These are phyloP conservation scores for Rutpela maculata DNA, from an alignment of 2,888 invertebrate genomes.

Conservation along the genomic window DNA sequence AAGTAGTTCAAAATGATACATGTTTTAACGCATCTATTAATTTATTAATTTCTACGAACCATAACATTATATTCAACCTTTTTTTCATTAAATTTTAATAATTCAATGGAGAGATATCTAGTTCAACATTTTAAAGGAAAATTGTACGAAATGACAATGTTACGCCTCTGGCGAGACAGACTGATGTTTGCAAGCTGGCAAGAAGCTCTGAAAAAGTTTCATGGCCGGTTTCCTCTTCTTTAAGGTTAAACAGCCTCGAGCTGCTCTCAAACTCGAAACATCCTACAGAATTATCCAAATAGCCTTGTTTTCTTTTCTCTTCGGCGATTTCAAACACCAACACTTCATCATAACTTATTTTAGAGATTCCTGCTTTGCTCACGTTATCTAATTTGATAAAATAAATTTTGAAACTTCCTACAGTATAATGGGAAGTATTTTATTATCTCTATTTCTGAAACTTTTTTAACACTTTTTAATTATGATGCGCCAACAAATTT, in stretches of 20 bases:
- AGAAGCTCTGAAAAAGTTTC: conserved; percentile 44
- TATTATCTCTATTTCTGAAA: not conserved
- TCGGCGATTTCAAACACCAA: conserved; percentile 45
- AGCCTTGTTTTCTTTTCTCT: conserved; percentile 59
- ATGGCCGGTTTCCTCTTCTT: conserved; percentile 48
- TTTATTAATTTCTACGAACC: too few relatives aligned
- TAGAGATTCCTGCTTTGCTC: conserved; percentile 15
- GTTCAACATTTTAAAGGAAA: not conserved
- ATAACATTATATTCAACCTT: too few relatives aligned
- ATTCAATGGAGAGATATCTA: not conserved
- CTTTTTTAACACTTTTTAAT: not conserved
- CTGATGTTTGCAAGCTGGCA: conserved; percentile 28
- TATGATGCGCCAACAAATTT: not conserved
- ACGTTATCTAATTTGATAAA: conserved; percentile 31
- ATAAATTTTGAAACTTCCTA: conserved; percentile 26
- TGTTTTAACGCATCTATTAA: too few relatives aligned
- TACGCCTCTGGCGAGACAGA: conserved; percentile 41
- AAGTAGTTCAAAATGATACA: too few relatives aligned
- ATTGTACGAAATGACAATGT: not conserved
- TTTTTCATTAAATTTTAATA: too few relatives aligned
- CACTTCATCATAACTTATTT: conserved; percentile 53
- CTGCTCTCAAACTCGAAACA: conserved; percentile 59
- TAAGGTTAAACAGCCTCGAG: conserved; percentile 58
- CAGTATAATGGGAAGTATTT: not conserved
- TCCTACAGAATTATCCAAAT: conserved; percentile 60